Evolutionary conservation across 92 coral and sea anemone genomes (phyloP).

Genomic region (Ricordea florida): DNA sequence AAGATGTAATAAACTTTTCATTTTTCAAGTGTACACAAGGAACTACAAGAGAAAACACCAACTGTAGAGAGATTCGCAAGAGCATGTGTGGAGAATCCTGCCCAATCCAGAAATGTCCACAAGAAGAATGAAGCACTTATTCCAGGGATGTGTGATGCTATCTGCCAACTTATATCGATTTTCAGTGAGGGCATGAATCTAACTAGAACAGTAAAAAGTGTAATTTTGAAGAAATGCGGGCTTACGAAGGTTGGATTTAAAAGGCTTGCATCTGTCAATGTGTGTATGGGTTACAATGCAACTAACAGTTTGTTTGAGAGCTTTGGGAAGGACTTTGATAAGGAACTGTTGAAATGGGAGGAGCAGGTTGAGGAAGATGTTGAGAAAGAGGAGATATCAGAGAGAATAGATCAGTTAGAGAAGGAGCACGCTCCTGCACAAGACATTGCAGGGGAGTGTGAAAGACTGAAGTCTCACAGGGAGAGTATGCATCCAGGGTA

Average conservation of each 20-base stretch:
- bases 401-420: not conserved
- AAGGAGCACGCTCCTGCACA: not conserved
- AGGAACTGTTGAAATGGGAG: not conserved
- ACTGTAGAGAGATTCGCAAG: not conserved
- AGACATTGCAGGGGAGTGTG: not conserved
- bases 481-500: constrained; percentile 62
- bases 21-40: constrained; percentile 3
- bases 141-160: constrained; percentile 37
- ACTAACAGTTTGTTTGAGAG: constrained; percentile 2
- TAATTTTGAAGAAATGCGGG: constrained; percentile 23
- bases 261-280: constrained; percentile 4
- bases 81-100: constrained; percentile 27
- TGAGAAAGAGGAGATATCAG: not conserved
- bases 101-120: constrained; percentile 29
- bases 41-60: constrained; percentile 19
- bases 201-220: not conserved
- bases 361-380: not conserved
- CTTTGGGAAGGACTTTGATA: constrained; percentile 35
- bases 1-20: constrained; percentile 17
- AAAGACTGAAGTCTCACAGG: constrained; percentile 12
- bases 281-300: constrained; percentile 31
- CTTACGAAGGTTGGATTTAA: constrained; percentile 5
- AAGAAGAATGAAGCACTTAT: constrained; percentile 6
- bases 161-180: constrained; percentile 8
- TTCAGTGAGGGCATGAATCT: constrained; percentile 6